phyloP scores from a whole-genome alignment of 2,888 invertebrate species.

The Blomia tropicalis region DNA sequence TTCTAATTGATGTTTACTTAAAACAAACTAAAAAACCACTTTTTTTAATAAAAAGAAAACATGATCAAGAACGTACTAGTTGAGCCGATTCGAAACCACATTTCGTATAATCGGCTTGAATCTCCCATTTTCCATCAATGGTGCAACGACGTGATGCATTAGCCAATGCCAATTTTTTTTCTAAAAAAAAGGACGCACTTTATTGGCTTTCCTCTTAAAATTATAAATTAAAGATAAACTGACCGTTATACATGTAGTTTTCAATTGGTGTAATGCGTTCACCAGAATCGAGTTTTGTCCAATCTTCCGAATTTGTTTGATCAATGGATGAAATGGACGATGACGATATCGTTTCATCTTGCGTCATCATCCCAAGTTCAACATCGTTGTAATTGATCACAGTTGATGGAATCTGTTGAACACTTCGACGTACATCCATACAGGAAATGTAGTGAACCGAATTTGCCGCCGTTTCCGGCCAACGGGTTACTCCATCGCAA shows the following conservation, averaged over 20 bases:
- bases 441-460: not conserved
- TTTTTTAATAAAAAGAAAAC: not conserved
- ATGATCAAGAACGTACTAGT: not conserved
- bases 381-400: no score
- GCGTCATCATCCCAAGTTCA: not conserved
- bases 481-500: slow-evolving; percentile 4
- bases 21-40: not conserved
- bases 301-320: no score
- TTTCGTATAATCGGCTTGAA: not conserved
- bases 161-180: not conserved
- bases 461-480: not conserved
- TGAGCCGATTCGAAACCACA: not conserved
- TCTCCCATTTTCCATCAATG: not conserved
- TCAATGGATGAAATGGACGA: no score
- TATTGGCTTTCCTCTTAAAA: no score
- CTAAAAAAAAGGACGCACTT: no score
- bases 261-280: not conserved
- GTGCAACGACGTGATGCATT: not conserved
- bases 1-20: not conserved
- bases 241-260: not conserved
- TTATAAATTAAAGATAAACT: no score
- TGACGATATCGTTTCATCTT: not conserved
- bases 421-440: not conserved
- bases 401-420: not conserved
- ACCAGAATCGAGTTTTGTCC: not conserved